Conservation (phyloP, 2,888 invertebrate genomes). For the Venusia cambrica region DNA sequence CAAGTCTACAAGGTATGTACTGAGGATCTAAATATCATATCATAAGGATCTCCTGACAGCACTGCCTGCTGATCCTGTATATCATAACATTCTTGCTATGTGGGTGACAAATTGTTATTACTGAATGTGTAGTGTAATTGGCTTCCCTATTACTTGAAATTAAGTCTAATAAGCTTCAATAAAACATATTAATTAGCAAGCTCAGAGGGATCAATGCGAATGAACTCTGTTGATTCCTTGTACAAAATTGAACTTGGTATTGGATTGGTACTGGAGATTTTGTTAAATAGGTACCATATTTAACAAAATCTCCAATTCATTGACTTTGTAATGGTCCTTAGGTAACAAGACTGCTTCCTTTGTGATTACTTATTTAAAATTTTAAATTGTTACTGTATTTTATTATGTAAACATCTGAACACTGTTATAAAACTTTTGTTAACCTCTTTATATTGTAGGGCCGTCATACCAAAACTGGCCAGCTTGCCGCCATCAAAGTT, state of each 20-base stretch:
- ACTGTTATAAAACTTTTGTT: too few species aligned
- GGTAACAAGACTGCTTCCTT: too few species aligned
- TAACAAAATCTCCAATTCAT: too few species aligned
- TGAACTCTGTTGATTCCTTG: slow-evolving; percentile 43
- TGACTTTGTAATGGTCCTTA: too few species aligned
- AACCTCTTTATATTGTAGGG: slow-evolving; percentile 83
- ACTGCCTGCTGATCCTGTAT: slow-evolving; percentile 14
- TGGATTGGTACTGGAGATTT: too few species aligned
- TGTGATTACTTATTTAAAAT: too few species aligned
- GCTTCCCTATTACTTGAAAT: slow-evolving; percentile 34
- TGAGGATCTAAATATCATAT: too few species aligned
- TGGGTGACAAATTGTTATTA: slow-evolving; percentile 29
- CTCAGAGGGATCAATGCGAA: slow-evolving; percentile 53
- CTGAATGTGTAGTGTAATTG: slow-evolving; percentile 23
- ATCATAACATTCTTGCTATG: slow-evolving; percentile 6
- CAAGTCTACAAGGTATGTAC: slow-evolving; percentile 97
- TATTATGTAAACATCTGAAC: too few species aligned
- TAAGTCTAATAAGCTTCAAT: slow-evolving; percentile 47
- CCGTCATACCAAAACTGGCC: slow-evolving; percentile 99
- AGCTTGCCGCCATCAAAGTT: slow-evolving; percentile 99
- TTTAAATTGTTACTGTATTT: too few species aligned
- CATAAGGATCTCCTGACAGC: slow-evolving; percentile 2
- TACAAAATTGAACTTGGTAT: slow-evolving; percentile 6
- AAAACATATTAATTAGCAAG: slow-evolving; percentile 51
- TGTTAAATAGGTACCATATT: too few species aligned